These are phyloP conservation scores for Ophiodon elongatus DNA, from an alignment of 2,113 vertebrate species.

Conservation along the genomic window DNA sequence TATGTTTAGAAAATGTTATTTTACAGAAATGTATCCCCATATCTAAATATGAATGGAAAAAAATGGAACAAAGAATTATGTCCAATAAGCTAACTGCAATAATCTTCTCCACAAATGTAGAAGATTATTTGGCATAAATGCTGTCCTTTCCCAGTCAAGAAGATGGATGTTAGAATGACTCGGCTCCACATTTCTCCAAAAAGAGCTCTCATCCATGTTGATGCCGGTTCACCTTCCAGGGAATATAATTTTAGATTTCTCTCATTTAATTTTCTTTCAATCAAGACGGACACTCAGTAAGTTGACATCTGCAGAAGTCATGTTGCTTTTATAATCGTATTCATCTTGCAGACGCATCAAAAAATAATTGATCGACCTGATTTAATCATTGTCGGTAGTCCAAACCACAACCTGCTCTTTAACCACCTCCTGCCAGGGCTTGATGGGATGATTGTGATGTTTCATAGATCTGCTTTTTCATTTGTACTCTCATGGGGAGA, in stretches of 20 bases:
- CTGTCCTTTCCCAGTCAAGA: neutral
- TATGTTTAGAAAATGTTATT: neutral
- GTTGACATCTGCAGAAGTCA: neutral
- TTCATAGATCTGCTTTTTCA: constrained; percentile 57
- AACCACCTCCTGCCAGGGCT: constrained; percentile 41
- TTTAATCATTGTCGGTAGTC: constrained; percentile 50
- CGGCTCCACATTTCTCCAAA: neutral
- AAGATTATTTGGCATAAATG: neutral
- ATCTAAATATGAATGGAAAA: neutral
- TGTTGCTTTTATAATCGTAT: constrained; percentile 39
- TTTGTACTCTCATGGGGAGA: constrained; percentile 54
- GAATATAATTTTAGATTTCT: constrained; percentile 26
- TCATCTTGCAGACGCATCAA: constrained; percentile 13
- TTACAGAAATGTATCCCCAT: neutral
- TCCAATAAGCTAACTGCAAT: no score
- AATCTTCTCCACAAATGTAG: neutral
- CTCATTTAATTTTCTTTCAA: neutral
- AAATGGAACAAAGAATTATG: neutral
- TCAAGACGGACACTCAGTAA: constrained; percentile 2
- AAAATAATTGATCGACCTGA: constrained; percentile 56
- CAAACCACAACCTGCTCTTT: constrained; percentile 4
- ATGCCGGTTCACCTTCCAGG: neutral
- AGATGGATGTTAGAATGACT: neutral
- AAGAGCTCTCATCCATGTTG: no score
- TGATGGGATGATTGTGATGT: constrained; percentile 37